Evolutionary conservation across 2,797 vertebrate genomes (phyloP).

Genomic region (Myotis findleyi): DNA sequence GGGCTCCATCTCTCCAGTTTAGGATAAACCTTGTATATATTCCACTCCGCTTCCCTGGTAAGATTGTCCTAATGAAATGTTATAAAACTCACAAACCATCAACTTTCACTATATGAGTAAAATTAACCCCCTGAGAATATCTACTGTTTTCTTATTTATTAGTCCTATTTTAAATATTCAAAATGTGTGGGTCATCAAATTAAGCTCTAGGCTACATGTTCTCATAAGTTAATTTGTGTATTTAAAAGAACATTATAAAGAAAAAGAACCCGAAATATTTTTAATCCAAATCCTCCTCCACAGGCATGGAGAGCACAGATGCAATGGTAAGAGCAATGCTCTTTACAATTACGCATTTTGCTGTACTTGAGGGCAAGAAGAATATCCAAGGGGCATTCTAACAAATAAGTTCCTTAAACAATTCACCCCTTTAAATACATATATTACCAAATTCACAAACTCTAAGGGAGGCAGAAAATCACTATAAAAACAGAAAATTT

Average conservation of each 20-base stretch:
- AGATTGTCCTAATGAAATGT: slow-evolving; percentile 86
- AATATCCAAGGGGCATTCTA: slow-evolving; percentile 35
- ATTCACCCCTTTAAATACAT: slow-evolving; percentile 57
- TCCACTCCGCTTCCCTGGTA: slow-evolving; percentile 79
- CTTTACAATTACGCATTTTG: slow-evolving; percentile 65
- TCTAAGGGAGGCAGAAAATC: slow-evolving; percentile 49
- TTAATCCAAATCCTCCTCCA: slow-evolving; percentile 52
- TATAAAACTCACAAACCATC: slow-evolving; percentile 86
- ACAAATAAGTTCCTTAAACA: slow-evolving; percentile 74
- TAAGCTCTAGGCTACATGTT: slow-evolving; percentile 84
- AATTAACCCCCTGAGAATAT: slow-evolving; percentile 86
- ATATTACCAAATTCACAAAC: slow-evolving; percentile 56
- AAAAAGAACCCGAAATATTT: slow-evolving; percentile 73
- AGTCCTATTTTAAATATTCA: slow-evolving; percentile 85
- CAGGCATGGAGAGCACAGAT: slow-evolving; percentile 47
- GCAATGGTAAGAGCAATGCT: background rate
- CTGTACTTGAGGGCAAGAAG: slow-evolving; percentile 66
- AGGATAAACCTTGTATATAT: slow-evolving; percentile 83
- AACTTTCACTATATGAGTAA: slow-evolving; percentile 82
- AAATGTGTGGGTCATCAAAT: slow-evolving; percentile 85
- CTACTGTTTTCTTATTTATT: slow-evolving; percentile 83
- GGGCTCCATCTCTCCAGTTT: slow-evolving; percentile 80
- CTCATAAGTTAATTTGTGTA: slow-evolving; percentile 83
- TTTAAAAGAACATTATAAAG: slow-evolving; percentile 80
- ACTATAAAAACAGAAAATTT: background rate